A percentile compares a stretch with the other conserved stretches of the same genome.
Conservation (phyloP, 1,140 invertebrate species). For the Halesus radiatus region DNA sequence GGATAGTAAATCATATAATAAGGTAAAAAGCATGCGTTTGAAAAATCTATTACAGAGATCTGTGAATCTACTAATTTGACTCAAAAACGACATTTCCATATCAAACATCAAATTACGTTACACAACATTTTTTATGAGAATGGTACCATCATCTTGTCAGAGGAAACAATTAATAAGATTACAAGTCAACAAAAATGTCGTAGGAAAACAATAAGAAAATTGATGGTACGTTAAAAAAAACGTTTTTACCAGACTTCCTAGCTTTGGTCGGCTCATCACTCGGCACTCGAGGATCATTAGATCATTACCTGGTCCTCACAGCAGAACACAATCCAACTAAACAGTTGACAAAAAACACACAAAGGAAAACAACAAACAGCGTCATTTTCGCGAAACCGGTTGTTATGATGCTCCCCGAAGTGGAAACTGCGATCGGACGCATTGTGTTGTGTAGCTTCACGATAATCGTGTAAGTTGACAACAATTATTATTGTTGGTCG, state of each 20-base stretch:
- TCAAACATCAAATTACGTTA: too few relatives aligned
- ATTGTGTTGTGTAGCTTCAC: background rate
- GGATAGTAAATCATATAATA: too few relatives aligned
- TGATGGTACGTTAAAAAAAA: background rate
- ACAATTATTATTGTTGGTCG: background rate
- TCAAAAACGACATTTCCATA: too few relatives aligned
- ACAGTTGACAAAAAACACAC: slow-evolving; percentile 8
- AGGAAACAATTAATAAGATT: too few relatives aligned
- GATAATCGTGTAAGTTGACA: too few relatives aligned
- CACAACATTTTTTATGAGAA: too few relatives aligned
- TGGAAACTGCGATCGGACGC: slow-evolving; percentile 37
- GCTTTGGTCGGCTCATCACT: slow-evolving; percentile 9
- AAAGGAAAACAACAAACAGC: background rate
- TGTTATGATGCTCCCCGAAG: slow-evolving; percentile 23
- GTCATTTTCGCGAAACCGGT: slow-evolving; percentile 25
- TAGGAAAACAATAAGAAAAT: too few relatives aligned
- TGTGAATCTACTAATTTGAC: too few relatives aligned
- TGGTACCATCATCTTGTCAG: too few relatives aligned
- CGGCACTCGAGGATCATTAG: slow-evolving; percentile 28
- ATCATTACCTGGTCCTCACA: background rate
- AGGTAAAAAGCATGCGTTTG: too few relatives aligned
- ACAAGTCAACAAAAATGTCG: too few relatives aligned
- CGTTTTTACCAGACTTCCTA: slow-evolving; percentile 9
- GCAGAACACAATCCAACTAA: slow-evolving; percentile 28
- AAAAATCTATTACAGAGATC: too few relatives aligned